Evolutionary conservation across 1,140 invertebrate genomes (phyloP), one percentile per base, ranked within the genome.

Genomic region (Stenopsyche tienmushanensis): DNA sequence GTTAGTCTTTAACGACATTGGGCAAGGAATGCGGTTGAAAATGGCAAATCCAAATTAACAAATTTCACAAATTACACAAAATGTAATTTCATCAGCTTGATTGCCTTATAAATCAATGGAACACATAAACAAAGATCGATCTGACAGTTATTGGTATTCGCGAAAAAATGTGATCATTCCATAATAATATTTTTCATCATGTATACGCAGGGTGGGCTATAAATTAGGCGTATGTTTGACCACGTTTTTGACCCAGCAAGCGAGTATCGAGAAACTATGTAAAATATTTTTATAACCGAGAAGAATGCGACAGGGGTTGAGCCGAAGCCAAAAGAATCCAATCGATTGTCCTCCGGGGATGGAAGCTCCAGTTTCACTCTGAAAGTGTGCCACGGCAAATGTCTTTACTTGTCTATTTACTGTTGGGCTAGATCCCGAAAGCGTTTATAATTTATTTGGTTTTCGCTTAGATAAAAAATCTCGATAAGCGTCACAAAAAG

Each of bases 341-440:
- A 62, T 62, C 59, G 59, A 62, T 62, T 21, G 42, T 15, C 42
- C 58, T 62, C 20, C 21, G n/a, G n/a, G n/a, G n/a, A n/a, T n/a
- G n/a, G 23, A 17, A 18, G 54, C 54, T 8, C 1, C 13, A 58
- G 18, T 41, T 18, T n/a, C 18, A 45, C 39, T 59, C 44, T 52
- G 42, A 44, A 47, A 62, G 34, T 62, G 44, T 34, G 42, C 58
- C 57, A 59, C 44, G 44, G 20, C 20, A 18, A 39, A 13, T 34
- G 29, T 34, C 29, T 13, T 13, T n/a, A n/a, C n/a, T n/a, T n/a
- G n/a, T n/a, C n/a, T n/a, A n/a, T n/a, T 13, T 34, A 13, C 29
- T 13, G 5, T 34, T 13, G 29, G 29, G 29, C 5, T 34, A 34
- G 29, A 34, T 34, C 29, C 29, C 29, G 29, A 5, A 34, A 34